Percentiles rank a stretch among this genome's conserved stretches.
These are phyloP conservation scores for Auanema freiburgensis DNA, from an alignment of 2,888 invertebrate genomes.

Conservation along the genomic window DNA sequence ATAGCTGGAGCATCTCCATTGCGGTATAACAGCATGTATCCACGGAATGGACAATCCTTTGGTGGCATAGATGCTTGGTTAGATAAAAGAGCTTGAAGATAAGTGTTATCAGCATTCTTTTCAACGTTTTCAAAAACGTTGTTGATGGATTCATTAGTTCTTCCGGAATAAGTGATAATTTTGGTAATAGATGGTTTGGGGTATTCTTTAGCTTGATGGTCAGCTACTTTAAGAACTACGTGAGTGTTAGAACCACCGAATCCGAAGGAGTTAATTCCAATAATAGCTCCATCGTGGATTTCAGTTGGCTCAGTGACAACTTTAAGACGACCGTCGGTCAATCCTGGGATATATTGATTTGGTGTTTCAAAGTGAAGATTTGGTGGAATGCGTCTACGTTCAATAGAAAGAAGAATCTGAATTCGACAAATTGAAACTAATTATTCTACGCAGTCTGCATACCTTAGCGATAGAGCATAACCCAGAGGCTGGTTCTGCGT, in stretches of 20 bases:
- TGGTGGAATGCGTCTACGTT: constrained; percentile 82
- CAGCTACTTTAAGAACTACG: constrained; percentile 72
- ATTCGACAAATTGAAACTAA: neutral
- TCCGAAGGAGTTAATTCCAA: constrained; percentile 93
- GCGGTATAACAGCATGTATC: constrained; percentile 77
- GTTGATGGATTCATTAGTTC: constrained; percentile 71
- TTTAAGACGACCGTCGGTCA: constrained; percentile 84
- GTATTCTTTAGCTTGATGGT: constrained; percentile 33
- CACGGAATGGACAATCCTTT: constrained; percentile 76
- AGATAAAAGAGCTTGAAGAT: constrained; percentile 55
- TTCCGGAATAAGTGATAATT: constrained; percentile 73
- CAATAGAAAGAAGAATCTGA: constrained; percentile 82
- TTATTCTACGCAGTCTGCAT: neutral
- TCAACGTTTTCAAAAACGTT: constrained; percentile 61
- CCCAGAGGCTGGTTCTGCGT: constrained; percentile 80
- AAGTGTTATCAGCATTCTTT: constrained; percentile 44
- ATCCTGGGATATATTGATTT: constrained; percentile 87
- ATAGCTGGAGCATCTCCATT: constrained; percentile 58
- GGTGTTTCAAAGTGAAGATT: constrained; percentile 87
- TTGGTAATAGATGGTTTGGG: constrained; percentile 44
- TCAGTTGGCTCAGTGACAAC: constrained; percentile 77
- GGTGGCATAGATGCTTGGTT: constrained; percentile 71
- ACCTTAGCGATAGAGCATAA: constrained; percentile 62
- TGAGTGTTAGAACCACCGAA: constrained; percentile 97
- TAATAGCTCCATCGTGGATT: constrained; percentile 83